Evolutionary conservation across 1,140 invertebrate species (phyloP), one percentile per base, ranked within the genome.

Genomic region (Gonioctena quinquepunctata): DNA sequence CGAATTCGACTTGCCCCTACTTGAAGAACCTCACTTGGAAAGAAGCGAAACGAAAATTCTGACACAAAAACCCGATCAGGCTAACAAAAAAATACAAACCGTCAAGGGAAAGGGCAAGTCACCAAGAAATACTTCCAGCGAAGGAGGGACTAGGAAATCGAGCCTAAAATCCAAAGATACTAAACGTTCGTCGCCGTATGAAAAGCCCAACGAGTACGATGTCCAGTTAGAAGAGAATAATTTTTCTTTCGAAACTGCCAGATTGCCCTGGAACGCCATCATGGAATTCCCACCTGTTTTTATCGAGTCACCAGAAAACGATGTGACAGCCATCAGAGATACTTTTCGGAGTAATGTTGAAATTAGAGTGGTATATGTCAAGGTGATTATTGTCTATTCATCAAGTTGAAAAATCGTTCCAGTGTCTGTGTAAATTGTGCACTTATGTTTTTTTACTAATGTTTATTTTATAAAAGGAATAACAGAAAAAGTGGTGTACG

Each of bases 211-310:
- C 16, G 59, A 61, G 25, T 61, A 61, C 25, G 25, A 61, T n/a
- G 13, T n/a, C n/a, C 11, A 18, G 5, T 16, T 19, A n/a, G 59
- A 61, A 27, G 27, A 61, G 18, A 6, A 18, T 28, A 61, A 27
- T 61, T 27, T 27, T 25, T 61, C n/a, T 28, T 61, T 61, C 59
- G 28, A 61, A 27, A 27, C 59, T 26, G n/a, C 7, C 4, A 26
- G 27, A 19, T 16, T 33, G 59, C 23, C 23, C 1, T 61, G 59
- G 59, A 27, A 61, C 21, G 18, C 16, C n/a, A 21, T 61, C 7
- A 61, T 61, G 5, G 25, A 61, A 26, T 61, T 61, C 13, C 59
- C 59, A 11, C 59, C 59, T 2, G 25, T 61, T 61, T 33, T 61
- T 16, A 61, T 61, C 21, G n/a, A 61, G 18, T 33, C 59, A 1